Evolutionary conservation across 2,888 invertebrate species (phyloP).

Genomic region (Scaptodrosophila latifasciaeformis): DNA sequence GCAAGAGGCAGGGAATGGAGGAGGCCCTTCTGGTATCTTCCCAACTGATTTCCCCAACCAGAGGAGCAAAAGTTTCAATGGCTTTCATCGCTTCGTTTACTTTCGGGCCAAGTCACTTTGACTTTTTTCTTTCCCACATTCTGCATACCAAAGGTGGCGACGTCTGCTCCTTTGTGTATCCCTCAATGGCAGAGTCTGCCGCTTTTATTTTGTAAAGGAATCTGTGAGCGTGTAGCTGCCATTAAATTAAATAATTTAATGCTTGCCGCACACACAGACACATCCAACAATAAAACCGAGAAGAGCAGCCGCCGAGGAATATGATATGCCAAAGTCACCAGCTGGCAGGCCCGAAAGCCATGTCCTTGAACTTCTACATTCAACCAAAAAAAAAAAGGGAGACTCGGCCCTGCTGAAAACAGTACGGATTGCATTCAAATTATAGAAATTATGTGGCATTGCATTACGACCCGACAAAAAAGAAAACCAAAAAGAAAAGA

Average conservation of each 20-base stretch:
- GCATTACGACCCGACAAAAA: slow-evolving; percentile 13
- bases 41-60: too few species aligned
- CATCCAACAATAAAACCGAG: too few species aligned
- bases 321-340: slow-evolving; percentile 17
- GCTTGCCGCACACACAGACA: slow-evolving; percentile 33
- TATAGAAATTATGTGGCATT: slow-evolving; percentile 55
- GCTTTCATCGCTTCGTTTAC: background rate
- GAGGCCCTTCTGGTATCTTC: too few species aligned
- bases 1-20: too few species aligned
- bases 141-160: too few species aligned
- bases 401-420: slow-evolving; percentile 1
- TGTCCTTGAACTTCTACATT: slow-evolving; percentile 44
- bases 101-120: slow-evolving; percentile 30
- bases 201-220: slow-evolving; percentile 17
- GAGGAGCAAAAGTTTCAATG: slow-evolving; percentile 3
- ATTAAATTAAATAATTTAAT: slow-evolving; percentile 58
- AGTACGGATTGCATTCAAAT: slow-evolving; percentile 41
- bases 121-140: slow-evolving; percentile 19
- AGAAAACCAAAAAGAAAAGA: too few species aligned
- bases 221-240: slow-evolving; percentile 32
- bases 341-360: slow-evolving; percentile 21
- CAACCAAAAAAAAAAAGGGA: background rate
- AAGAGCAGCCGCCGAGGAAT: too few species aligned
- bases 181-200: background rate
- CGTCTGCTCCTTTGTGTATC: too few species aligned